These are phyloP conservation scores for Anthrax anthrax DNA, from an alignment of 2,888 invertebrate genomes.

Conservation along the genomic window DNA sequence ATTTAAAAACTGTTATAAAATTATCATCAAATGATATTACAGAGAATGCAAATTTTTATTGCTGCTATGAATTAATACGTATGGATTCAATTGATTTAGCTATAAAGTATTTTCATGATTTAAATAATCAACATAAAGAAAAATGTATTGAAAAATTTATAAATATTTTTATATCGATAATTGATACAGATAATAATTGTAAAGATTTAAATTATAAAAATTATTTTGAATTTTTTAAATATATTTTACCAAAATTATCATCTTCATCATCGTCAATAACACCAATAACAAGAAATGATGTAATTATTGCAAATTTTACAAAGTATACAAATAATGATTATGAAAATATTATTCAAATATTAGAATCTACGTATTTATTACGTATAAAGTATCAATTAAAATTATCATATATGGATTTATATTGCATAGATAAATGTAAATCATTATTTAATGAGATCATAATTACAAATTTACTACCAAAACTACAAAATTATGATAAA, in stretches of 20 bases:
- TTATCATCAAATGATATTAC: constrained; percentile 24
- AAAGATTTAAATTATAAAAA: too few relatives aligned
- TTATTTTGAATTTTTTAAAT: constrained; percentile 25
- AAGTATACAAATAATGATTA: background rate
- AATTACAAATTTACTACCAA: constrained; percentile 5
- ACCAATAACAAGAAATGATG: too few relatives aligned
- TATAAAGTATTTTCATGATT: constrained; percentile 22
- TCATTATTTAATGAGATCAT: constrained; percentile 21
- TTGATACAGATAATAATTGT: background rate
- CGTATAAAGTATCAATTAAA: constrained; percentile 18
- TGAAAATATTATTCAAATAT: too few relatives aligned
- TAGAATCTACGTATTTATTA: too few relatives aligned
- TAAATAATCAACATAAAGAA: constrained; percentile 17
- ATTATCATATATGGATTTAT: constrained; percentile 16
- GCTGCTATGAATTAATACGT: constrained; percentile 27
- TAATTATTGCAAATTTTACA: too few relatives aligned
- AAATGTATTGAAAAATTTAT: constrained; percentile 21
- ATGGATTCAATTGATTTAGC: constrained; percentile 26
- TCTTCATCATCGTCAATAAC: too few relatives aligned
- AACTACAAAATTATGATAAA: constrained; percentile 13
- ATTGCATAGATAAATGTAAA: constrained; percentile 15
- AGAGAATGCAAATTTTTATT: constrained; percentile 26
- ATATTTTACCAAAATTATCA: constrained; percentile 14
- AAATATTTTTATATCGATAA: constrained; percentile 18
- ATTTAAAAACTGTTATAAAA: constrained; percentile 25